Evolutionary conservation across 2,888 invertebrate species (phyloP), one percentile per base, ranked within the genome.

Genomic region (Proisotoma minuta): DNA sequence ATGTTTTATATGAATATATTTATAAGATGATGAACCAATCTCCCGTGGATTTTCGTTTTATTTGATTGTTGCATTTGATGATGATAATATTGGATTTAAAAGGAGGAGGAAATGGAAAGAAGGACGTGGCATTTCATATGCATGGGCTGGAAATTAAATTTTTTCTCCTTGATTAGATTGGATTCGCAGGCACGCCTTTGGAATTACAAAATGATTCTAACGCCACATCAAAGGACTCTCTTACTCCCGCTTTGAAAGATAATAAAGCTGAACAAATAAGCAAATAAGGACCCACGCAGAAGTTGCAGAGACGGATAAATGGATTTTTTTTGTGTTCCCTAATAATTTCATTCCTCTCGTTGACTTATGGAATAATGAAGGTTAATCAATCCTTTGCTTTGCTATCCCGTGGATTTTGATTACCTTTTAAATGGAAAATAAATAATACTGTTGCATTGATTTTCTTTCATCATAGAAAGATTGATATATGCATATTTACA

Each of bases 371-470:
- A 56, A 56, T 56, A 47, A 56, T 40, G 27, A 56, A 56, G 56
- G 56, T 56, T 56, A 56, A 56, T 56, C 56, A 56, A 56, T 47
- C 43, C 56, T 56, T 56, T 56, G 43, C 56, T 39, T 56, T 56
- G 23, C 56, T n/a, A 26, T 24, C 43, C 47, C 29, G 56, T 20
- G 26, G 43, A 43, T 39, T 27, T 56, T 56, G 56, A 56, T 56
- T 56, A 56, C 47, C 47, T 40, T 47, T 34, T 50, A 43, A 53
- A 29, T 34, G 39, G 26, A 40, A 24, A 34, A 22, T 10, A 12
- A 43, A 43, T 43, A 20, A 43, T 15, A n/a, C 15, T 18, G 20
- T 43, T 43, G 43, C 15, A 18, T 43, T 4, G 43, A 12, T 18
- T 34, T 10, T 15, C 15, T 10, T 34, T 8, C 34, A n/a, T n/a